Evolutionary conservation across 2,113 vertebrate genomes (phyloP).

Genomic region (Hippopotamus amphibius): DNA sequence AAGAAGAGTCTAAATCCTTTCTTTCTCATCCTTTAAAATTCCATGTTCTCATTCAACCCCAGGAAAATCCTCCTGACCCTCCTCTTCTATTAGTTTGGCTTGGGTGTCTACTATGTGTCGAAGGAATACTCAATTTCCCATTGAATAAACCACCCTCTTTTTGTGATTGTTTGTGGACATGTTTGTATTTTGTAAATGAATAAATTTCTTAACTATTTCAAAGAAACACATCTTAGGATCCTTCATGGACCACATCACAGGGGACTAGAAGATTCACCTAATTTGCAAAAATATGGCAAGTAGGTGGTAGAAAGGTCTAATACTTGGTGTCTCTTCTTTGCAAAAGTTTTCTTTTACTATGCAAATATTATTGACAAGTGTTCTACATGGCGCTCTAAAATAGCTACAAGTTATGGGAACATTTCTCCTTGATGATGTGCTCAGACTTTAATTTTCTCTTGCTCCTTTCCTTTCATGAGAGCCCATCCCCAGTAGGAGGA

Average conservation of each 20-base stretch:
- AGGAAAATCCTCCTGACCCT: not conserved
- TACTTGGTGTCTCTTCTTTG: not conserved
- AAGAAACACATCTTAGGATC: not conserved
- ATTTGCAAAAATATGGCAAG: not conserved
- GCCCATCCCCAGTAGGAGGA: not conserved
- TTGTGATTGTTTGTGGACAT: not conserved
- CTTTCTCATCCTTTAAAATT: not conserved
- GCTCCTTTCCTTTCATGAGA: not conserved
- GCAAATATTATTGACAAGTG: not conserved
- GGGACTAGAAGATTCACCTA: not conserved
- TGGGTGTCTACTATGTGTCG: not conserved
- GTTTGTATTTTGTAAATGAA: not conserved
- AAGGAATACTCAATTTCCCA: not conserved
- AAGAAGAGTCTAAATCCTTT: not conserved
- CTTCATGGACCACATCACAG: not conserved
- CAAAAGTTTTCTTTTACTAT: not conserved
- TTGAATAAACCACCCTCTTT: not conserved
- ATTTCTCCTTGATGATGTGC: not conserved
- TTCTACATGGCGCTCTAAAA: not conserved
- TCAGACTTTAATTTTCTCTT: slow-evolving; percentile 40
- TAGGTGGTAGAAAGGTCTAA: not conserved
- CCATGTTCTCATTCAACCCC: fast-evolving
- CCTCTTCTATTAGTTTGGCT: not conserved
- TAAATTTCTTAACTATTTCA: slow-evolving; percentile 8
- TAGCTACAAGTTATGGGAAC: not conserved